Base-by-base conservation (phyloP, 2,797 vertebrate genomes). In the Glyptemys insculpta region DNA sequence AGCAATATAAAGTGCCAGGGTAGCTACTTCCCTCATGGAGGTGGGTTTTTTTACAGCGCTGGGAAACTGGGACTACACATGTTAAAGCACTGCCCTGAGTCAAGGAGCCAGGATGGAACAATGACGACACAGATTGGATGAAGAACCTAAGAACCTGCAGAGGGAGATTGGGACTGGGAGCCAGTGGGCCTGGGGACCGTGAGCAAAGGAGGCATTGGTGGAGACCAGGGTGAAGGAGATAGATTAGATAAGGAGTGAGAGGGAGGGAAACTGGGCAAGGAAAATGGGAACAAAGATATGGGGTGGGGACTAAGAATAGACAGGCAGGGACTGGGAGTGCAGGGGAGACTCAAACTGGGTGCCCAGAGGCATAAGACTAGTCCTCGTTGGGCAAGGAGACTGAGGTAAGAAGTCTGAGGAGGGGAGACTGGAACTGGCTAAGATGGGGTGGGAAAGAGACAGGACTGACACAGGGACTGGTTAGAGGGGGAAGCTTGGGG, bases 331-430 rank as follows among this genome's bases (percentile, higher is more conserved):
- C 4, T n/a, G 47, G 31, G 53, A 59, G 68, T 78, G n/a, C 74
- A 78, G 74, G 37, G 15, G 37, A 78, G 44, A 62, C 57, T 31
- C 31, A 34, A 27, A 31, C 31, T 34, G 59, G 59, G 12, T 62
- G 59, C 12, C 12, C 59, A 62, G 59, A 62, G 59, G 14, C 59
- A 62, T 62, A 56, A 34, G 91, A 16, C 16, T 14, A 44, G 18
- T 83, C 37, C 21, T 52, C 23, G 8, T 14, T 81, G 56, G 15
- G 59, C 27, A 86, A 62, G 49, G 84, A 82, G 79, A 3, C 6
- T 52, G 21, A 23, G 79, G n/a, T 0, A 0, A 79, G 62, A 80
- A 90, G 62, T 49, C 31, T 1, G 3, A 27, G 74, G 92, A 92
- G 90, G 5, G 8, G 44, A 80, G 34, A 23, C 16, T 52, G 57